Evolutionary conservation across 2,113 vertebrate genomes (phyloP), one percentile per base, ranked within the genome.

Genomic region (Vombatus ursinus): DNA sequence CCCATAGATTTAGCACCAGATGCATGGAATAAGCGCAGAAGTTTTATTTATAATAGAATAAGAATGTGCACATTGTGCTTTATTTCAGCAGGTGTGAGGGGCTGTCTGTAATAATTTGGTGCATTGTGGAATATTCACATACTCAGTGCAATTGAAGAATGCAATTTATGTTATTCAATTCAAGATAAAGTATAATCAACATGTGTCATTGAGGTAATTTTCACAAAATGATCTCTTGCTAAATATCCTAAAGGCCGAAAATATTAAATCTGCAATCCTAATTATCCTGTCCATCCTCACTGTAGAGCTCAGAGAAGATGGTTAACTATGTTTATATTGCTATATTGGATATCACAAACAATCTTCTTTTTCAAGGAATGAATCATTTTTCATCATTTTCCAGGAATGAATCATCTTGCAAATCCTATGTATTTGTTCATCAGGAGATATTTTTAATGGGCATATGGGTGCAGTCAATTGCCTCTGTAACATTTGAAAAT

Each of bases 371-470:
- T 94, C 51, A 98, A 95, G 19, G 14, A 94, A 90, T 97, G 92
- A 97, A 52, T 96, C 90, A 96, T 98, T 98, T 98, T 96, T 93
- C 5, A 47, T 97, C 3, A n/a, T 97, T 98, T 97, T 97, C 93
- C 11, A 91, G 94, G 16, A 98, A 97, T 97, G 84, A 97, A 89
- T 96, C 68, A 95, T 96, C 50, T 97, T 97, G 90, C 0, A 96
- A 92, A 96, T 94, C 31, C 12, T 96, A 61, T 92, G 3, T 94
- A 93, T 98, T 97, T 98, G 51, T 97, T 98, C 77, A 9, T 84
- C 25, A 12, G 68, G 91, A 98, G 97, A 97, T 93, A 94, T 50
- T 94, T 96, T 98, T 97, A 97, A 97, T 93, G 84, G 90, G 37
- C 95, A 93, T 95, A 94, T 51, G 96, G 94, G 95, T 98, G 6